These are phyloP conservation scores for Epinephelus fuscoguttatus DNA, from an alignment of 2,113 vertebrate species.

Conservation along the genomic window DNA sequence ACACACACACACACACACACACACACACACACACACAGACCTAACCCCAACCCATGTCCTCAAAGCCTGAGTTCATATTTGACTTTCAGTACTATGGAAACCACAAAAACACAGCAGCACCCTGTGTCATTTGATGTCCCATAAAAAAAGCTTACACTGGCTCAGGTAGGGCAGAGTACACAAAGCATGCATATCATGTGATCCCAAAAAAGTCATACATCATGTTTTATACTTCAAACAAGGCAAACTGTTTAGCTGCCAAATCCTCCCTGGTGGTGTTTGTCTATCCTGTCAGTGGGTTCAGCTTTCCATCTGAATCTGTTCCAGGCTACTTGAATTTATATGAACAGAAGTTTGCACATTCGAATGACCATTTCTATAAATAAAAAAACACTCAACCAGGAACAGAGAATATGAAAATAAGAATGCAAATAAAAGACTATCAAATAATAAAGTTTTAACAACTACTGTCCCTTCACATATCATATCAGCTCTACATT, in stretches of 20 bases:
- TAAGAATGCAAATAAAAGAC: neutral
- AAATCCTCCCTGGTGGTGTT: neutral
- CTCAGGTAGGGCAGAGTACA: neutral
- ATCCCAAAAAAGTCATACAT: slow-evolving; percentile 7
- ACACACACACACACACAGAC: slow-evolving; percentile 10
- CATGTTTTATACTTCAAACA: slow-evolving; percentile 4
- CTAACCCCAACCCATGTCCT: neutral
- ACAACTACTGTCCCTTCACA: neutral
- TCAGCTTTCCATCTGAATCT: neutral
- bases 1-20: slow-evolving; percentile 10
- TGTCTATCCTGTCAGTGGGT: neutral
- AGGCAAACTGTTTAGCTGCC: neutral
- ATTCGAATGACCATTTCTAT: neutral
- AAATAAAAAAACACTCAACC: neutral
- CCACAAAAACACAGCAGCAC: slow-evolving; percentile 38
- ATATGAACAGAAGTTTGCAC: neutral
- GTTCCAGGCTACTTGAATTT: neutral
- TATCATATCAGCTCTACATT: too few species aligned
- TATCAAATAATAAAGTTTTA: neutral
- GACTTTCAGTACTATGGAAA: slow-evolving; percentile 32
- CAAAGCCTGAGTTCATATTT: slow-evolving; percentile 47
- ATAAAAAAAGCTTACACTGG: slow-evolving; percentile 13
- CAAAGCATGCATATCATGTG: neutral
- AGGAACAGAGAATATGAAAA: neutral
- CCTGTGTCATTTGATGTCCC: neutral